Conservation (phyloP, 2,797 vertebrate genomes). For the Lerista edwardsae region DNA sequence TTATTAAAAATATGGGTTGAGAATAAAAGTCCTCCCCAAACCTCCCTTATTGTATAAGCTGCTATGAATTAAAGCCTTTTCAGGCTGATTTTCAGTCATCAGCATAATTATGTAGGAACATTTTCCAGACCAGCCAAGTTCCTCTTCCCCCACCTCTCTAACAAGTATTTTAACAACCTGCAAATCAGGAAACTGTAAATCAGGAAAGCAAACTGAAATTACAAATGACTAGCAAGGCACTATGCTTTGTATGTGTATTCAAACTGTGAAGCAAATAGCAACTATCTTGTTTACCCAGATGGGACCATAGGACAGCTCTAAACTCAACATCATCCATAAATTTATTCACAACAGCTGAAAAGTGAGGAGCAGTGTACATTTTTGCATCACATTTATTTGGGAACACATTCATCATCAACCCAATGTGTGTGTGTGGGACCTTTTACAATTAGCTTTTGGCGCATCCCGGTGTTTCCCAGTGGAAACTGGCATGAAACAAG, state of each 20-base stretch:
- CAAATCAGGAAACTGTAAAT: constrained; percentile 75
- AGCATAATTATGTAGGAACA: constrained; percentile 69
- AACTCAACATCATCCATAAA: not conserved
- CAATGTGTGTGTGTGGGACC: no score
- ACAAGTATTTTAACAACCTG: constrained; percentile 76
- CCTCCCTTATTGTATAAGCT: constrained; percentile 68
- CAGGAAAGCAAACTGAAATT: constrained; percentile 70
- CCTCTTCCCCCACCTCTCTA: constrained; percentile 43
- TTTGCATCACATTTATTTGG: no score
- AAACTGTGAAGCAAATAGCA: constrained; percentile 23
- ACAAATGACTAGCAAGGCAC: constrained; percentile 62
- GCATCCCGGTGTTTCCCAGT: no score
- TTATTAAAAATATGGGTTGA: constrained; percentile 58
- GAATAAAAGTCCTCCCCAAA: constrained; percentile 65
- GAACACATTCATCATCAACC: no score
- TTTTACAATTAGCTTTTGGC: no score
- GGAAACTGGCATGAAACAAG: no score
- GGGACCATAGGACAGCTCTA: not conserved
- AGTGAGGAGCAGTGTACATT: no score
- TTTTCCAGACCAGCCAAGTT: constrained; percentile 66
- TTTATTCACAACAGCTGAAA: not conserved
- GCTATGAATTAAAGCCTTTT: constrained; percentile 69
- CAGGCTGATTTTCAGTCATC: constrained; percentile 70
- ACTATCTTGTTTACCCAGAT: constrained; percentile 27
- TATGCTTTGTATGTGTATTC: constrained; percentile 47